Evolutionary conservation across 1,140 invertebrate species (phyloP), one percentile per base, ranked within the genome.

Genomic region (Drosophila suzukii): DNA sequence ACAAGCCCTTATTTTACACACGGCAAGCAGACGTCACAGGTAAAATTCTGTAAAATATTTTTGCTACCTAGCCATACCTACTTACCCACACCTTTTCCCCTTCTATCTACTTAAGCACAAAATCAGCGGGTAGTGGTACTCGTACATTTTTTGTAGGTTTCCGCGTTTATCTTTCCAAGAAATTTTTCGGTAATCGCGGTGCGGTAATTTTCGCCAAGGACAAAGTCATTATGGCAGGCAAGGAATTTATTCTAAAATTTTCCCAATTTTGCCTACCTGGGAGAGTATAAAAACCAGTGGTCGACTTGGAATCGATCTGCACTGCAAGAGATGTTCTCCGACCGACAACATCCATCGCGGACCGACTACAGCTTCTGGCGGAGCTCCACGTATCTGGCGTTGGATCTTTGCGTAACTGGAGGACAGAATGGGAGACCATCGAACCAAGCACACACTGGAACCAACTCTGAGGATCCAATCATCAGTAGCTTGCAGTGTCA

Each of bases 171-270:
- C 67, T 74, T 74, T 76, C 73, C 30, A 41, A 13, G 70, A 63
- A 84, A 56, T 32, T 49, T 59, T 47, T 44, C 12, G 57, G 62
- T 75, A 83, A 82, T 62, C 49, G 44, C 57, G 57, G 41, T 43
- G 4, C 34, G 47, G 32, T n/a, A 67, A 55, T 59, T 78, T 78
- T 75, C 30, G 50, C 57, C 63, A 83, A 83, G 83, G 83, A 65
- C 83, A 74, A 83, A 88, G 75, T 88, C 75, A 86, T 86, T 88
- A 88, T 59, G 7, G 32, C 66, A 56, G 38, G 65, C 24, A 53
- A 34, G 24, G 2, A 30, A 53, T n/a, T 41, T 17, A 53, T 53
- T 24, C n/a, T 17, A 8, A 7, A 41, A 15, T 12, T 41, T 30
- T 8, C 12, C 12, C 1, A 30, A 44, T 24, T 6, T 24, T 1